Evolutionary conservation across 2,797 vertebrate genomes (phyloP).

Genomic region (Notamacropus eugenii): DNA sequence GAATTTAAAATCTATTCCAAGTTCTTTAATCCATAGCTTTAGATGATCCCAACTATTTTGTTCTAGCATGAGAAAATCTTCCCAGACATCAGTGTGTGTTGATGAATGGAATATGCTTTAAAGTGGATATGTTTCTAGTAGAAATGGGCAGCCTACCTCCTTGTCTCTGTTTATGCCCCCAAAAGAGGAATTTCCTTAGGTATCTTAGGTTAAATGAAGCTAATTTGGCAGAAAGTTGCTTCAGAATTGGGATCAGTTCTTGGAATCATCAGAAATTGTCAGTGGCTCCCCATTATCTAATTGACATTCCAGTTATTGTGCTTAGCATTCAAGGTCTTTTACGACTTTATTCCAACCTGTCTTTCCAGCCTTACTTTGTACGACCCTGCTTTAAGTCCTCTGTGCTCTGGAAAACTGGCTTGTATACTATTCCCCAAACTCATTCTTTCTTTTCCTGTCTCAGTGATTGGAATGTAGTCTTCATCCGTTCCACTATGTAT

Average conservation of each 20-base stretch:
- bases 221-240: neutral
- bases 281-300: neutral
- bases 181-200: neutral
- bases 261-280: neutral
- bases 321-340: neutral
- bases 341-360: neutral
- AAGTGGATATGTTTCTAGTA: neutral
- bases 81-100: neutral
- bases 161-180: neutral
- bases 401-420: neutral
- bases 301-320: neutral
- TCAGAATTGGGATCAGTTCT: neutral
- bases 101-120: neutral
- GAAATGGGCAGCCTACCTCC: neutral
- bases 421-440: neutral
- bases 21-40: neutral
- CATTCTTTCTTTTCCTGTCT: neutral
- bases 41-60: neutral
- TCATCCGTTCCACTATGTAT: neutral
- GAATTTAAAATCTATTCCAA: neutral
- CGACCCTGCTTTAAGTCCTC: neutral
- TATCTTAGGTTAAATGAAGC: neutral
- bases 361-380: neutral
- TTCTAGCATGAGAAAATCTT: neutral
- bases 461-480: neutral